These are phyloP conservation scores for Gila orcuttii DNA, from an alignment of 2,113 vertebrate species.

Conservation along the genomic window DNA sequence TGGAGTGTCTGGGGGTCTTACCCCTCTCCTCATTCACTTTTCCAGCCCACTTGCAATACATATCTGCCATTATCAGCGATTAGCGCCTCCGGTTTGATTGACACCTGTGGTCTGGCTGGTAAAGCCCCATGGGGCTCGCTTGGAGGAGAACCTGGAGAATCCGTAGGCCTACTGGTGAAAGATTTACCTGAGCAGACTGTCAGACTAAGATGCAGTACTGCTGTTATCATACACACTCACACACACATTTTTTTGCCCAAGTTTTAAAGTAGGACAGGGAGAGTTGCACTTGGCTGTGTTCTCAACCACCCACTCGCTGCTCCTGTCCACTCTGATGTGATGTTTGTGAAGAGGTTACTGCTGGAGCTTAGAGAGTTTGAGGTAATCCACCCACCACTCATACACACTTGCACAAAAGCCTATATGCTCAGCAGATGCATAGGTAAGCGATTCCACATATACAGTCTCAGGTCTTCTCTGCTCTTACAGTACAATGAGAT, in stretches of 20 bases:
- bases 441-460: background rate
- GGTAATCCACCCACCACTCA: conserved; percentile 42
- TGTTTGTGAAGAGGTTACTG: conserved; percentile 36
- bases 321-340: conserved; percentile 36
- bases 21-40: background rate
- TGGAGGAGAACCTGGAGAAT: conserved; percentile 25
- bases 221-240: background rate
- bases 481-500: background rate
- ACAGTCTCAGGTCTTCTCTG: background rate
- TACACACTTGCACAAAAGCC: background rate
- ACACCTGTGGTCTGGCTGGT: conserved; percentile 30
- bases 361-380: conserved; percentile 36
- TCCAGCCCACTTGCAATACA: conserved; percentile 11
- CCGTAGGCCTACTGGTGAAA: conserved; percentile 2
- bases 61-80: conserved; percentile 47
- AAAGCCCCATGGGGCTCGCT: conserved; percentile 35
- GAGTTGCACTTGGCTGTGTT: conserved; percentile 37
- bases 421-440: background rate
- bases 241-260: background rate
- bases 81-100: conserved; percentile 38
- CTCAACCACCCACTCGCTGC: conserved; percentile 31
- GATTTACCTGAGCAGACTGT: conserved; percentile 5
- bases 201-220: background rate
- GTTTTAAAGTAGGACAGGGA: conserved; percentile 44
- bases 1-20: background rate